Conservation (phyloP, 2,888 invertebrate species). For the Hyposoter didymator region DNA sequence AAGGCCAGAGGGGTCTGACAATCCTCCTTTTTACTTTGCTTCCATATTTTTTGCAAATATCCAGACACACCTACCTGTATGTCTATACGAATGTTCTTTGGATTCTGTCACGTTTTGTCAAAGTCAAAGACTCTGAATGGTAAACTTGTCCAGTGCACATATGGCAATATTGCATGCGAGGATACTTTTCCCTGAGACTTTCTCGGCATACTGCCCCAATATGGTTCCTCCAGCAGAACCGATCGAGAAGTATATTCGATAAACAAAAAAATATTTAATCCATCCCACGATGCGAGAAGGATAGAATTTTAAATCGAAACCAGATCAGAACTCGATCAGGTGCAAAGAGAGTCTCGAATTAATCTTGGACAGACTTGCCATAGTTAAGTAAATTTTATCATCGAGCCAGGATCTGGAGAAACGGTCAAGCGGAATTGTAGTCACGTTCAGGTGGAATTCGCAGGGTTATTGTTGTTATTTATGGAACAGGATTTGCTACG, state of each 20-base stretch:
- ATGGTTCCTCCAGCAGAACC: background rate
- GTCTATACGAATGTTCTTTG: slow-evolving; percentile 14
- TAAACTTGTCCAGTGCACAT: slow-evolving; percentile 63
- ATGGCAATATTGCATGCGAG: slow-evolving; percentile 53
- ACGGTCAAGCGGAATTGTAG: no score
- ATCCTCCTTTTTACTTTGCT: slow-evolving; percentile 13
- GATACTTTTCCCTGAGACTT: slow-evolving; percentile 1
- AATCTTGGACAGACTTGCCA: no score
- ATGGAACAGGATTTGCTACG: background rate
- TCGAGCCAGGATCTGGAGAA: no score
- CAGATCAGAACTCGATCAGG: no score
- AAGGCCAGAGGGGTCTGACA: background rate
- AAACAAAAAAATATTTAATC: background rate
- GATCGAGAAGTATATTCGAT: background rate
- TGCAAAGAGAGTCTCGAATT: no score
- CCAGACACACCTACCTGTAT: background rate
- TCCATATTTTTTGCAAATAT: background rate
- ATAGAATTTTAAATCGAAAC: no score
- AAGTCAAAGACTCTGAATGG: slow-evolving; percentile 62
- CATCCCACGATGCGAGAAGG: background rate
- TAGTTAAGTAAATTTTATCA: no score
- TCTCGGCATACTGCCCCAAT: background rate
- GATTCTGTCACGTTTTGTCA: slow-evolving; percentile 58
- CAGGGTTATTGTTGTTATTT: background rate
- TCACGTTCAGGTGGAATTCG: background rate